Percentiles rank a stretch among this genome's conserved stretches.
These are phyloP conservation scores for Acanthisitta chloris DNA, from an alignment of 2,113 vertebrate species.

Conservation along the genomic window DNA sequence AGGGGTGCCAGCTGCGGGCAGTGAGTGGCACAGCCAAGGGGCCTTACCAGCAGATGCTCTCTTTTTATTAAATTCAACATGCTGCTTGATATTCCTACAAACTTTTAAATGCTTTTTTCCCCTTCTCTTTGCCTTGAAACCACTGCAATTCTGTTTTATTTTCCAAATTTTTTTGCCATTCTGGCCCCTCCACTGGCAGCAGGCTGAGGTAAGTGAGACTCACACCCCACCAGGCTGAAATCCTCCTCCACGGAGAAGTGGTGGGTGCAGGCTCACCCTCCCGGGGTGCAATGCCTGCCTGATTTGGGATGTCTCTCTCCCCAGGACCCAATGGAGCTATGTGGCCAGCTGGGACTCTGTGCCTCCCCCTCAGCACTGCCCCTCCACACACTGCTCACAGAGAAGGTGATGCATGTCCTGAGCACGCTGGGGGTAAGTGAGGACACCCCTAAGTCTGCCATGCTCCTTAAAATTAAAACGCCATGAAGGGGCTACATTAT, in stretches of 20 bases:
- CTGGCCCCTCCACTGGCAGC: neutral
- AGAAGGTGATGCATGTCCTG: conserved; percentile 53
- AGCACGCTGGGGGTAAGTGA: neutral
- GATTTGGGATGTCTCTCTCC: neutral
- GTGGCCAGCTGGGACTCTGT: conserved; percentile 80
- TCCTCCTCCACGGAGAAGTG: accelerated
- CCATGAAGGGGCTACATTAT: accelerated
- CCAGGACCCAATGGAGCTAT: conserved; percentile 82
- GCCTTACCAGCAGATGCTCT: neutral
- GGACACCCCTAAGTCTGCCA: accelerated
- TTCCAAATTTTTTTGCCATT: neutral
- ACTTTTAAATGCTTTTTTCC: neutral
- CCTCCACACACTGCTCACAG: conserved; percentile 72
- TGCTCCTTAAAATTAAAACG: neutral
- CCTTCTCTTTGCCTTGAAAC: neutral
- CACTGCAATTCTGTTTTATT: conserved; percentile 15
- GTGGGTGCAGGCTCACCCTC: neutral
- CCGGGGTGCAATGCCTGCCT: accelerated
- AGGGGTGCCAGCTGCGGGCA: accelerated
- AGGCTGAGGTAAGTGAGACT: conserved; percentile 66
- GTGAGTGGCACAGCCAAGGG: accelerated
- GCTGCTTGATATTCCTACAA: neutral
- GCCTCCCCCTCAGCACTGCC: conserved; percentile 47
- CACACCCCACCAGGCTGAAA: accelerated
- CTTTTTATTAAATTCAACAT: neutral